These are phyloP conservation scores for Mobula birostris DNA, from an alignment of 2,113 vertebrate species.

Conservation along the genomic window DNA sequence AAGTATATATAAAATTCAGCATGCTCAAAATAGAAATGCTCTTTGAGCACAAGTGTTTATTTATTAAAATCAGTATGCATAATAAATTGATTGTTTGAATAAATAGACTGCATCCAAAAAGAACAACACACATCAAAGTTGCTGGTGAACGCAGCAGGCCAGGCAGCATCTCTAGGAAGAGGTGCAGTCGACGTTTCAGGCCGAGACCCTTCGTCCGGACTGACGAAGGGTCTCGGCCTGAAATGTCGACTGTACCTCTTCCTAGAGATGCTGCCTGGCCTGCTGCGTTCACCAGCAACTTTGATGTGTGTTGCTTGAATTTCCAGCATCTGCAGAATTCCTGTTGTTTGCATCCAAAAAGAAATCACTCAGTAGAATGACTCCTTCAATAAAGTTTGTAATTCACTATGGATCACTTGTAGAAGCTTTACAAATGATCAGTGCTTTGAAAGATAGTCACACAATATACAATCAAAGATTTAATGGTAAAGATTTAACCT, in stretches of 20 bases:
- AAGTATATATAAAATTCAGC: not conserved
- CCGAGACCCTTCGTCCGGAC: too few relatives aligned
- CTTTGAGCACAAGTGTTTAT: not conserved
- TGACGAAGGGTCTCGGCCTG: too few relatives aligned
- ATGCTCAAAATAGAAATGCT: not conserved
- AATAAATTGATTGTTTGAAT: not conserved
- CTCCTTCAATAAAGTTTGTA: not conserved
- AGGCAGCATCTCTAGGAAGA: too few relatives aligned
- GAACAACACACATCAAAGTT: too few relatives aligned
- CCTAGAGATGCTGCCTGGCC: too few relatives aligned
- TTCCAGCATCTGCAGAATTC: too few relatives aligned
- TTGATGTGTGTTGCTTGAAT: too few relatives aligned
- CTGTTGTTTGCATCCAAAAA: too few relatives aligned
- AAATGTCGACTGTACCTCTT: too few relatives aligned
- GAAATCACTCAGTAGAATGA: not conserved
- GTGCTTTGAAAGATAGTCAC: not conserved
- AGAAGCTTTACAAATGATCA: not conserved
- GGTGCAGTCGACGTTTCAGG: too few relatives aligned
- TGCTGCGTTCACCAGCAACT: too few relatives aligned
- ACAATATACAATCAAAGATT: not conserved
- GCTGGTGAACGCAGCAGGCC: too few relatives aligned
- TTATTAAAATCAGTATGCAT: not conserved
- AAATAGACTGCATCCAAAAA: not conserved
- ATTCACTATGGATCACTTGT: not conserved
- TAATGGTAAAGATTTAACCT: not conserved